These are phyloP conservation scores for Panthera leo DNA, from an alignment of 2,113 vertebrate genomes.

Conservation along the genomic window DNA sequence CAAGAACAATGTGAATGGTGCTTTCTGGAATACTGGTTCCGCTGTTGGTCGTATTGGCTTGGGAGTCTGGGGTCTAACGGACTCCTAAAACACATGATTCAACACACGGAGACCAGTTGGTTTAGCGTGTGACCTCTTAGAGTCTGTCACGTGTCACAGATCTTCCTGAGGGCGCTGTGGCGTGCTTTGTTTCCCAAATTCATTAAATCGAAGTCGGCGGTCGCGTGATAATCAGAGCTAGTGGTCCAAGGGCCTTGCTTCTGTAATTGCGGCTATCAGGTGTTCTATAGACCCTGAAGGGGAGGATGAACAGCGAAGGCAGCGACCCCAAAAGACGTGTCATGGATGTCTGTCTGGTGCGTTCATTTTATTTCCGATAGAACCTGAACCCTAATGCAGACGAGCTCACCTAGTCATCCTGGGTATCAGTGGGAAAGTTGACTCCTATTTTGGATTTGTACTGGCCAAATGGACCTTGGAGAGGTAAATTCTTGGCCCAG, in stretches of 20 bases:
- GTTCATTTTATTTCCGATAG: not conserved
- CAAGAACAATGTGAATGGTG: not conserved
- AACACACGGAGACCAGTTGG: not conserved
- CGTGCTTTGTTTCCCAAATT: not conserved
- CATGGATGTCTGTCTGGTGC: rapidly evolving
- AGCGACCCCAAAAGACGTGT: not conserved
- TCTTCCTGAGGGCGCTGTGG: not conserved
- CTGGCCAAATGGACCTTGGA: not conserved
- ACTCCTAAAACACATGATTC: not conserved
- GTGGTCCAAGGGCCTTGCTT: not conserved
- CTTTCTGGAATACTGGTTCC: not conserved
- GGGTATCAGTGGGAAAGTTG: not conserved
- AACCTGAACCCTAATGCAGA: not conserved
- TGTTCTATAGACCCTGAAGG: not conserved
- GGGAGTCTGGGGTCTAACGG: not conserved
- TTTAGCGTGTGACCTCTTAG: not conserved
- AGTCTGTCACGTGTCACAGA: not conserved
- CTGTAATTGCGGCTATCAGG: not conserved
- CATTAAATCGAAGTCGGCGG: not conserved
- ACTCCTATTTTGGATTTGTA: not conserved
- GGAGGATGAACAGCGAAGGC: too few species aligned
- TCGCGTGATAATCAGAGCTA: not conserved
- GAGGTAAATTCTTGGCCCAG: not conserved
- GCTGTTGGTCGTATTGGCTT: not conserved
- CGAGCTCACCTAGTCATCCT: not conserved